Evolutionary conservation across 1,140 invertebrate species (phyloP), one percentile per base, ranked within the genome.

Genomic region (Formica exsecta): DNA sequence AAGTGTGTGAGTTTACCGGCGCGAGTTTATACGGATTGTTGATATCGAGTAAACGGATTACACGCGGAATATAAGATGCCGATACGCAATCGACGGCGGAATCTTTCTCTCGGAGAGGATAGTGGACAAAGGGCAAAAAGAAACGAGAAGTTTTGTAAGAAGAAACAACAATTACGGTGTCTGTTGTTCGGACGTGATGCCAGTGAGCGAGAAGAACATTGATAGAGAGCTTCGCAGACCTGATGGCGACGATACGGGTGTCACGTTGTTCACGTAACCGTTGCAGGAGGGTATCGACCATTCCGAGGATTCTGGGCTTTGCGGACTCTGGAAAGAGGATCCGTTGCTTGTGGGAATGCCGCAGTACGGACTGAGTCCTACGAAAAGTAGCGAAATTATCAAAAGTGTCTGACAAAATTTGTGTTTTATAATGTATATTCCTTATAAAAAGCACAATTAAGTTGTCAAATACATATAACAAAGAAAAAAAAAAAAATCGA

Each of bases 181-280:
- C 73, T 94, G 92, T 86, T 92, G 93, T 88, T 94, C 92, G 59
- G 91, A 89, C 62, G 92, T 90, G 86, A 94, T 91, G 74, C 93
- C 93, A 73, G 94, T 93, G 81, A 95, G 86, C 57, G 93, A 95
- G 89, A 95, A 92, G 62, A 95, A 89, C 92, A 94, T 93, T 84
- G 95, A 94, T 87, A 95, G 89, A 65, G 95, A 95, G 86, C 90
- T 95, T 88, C 94, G 92, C 81, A 95, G 89, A 88, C 93, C 92
- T 88, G 94, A 93, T 19, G 92, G 90, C 22, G 94, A 93, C 9
- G 92, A 70, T 32, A 85, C 68, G 2, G 92, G 86, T 38, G 91
- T 90, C 29, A 89, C 29, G 11, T 89, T 87, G 70, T 68, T 83
- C n/a, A 86, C 22, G 6, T 91, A 89, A 65, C 87, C 92, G 22